phyloP scores from a whole-genome alignment of 2,797 vertebrate species.

The Rhinoraja longicauda region DNA sequence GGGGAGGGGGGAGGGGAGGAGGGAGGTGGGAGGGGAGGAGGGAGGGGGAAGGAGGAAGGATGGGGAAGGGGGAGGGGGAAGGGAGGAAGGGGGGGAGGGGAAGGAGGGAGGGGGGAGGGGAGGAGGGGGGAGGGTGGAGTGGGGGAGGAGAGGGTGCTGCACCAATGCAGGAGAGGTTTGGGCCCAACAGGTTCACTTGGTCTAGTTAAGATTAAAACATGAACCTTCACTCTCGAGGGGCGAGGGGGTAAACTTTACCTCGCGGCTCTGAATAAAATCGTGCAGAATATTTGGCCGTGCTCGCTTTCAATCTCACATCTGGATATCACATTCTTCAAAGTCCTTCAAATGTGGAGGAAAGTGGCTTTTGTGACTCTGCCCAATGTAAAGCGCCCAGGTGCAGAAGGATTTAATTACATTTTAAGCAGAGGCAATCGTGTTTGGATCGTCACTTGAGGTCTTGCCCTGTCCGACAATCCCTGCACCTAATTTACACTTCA shows the following conservation, averaged over 20 bases:
- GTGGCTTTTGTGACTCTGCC: neutral
- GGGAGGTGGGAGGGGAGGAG: no score
- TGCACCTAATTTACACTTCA: neutral
- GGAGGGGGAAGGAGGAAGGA: no score
- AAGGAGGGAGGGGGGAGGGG: no score
- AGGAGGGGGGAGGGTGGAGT: no score
- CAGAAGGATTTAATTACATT: neutral
- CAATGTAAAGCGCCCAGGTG: neutral
- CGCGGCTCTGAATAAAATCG: neutral
- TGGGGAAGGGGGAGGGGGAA: no score
- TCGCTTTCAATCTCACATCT: neutral
- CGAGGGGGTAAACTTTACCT: no score
- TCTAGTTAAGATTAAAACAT: neutral
- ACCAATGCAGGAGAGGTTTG: no score
- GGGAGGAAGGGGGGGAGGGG: no score
- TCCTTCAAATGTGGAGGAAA: neutral
- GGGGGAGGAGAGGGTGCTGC: no score
- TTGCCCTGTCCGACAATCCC: neutral
- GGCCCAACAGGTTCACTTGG: no score
- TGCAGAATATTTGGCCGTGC: neutral
- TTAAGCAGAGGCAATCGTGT: neutral
- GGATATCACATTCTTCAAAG: neutral
- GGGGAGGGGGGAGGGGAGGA: no score
- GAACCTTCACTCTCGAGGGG: neutral
- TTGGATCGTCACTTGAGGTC: neutral